Evolutionary conservation across 2,888 invertebrate species (phyloP).

Genomic region (Dione juno): DNA sequence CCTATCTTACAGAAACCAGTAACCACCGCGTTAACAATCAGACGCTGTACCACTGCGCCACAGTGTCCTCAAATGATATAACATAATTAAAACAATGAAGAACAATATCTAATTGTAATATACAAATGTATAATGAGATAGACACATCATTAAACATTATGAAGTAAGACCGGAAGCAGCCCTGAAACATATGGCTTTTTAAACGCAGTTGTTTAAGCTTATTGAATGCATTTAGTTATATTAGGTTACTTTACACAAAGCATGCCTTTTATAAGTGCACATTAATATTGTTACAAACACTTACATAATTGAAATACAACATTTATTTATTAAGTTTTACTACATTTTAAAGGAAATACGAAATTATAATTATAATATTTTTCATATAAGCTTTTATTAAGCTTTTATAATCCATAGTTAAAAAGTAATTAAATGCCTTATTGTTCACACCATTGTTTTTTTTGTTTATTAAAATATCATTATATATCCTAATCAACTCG

Average conservation of each 20-base stretch:
- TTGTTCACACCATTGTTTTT: not conserved
- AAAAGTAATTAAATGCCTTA: slow-evolving; percentile 26
- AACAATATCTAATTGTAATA: not conserved
- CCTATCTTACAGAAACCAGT: too few relatives aligned
- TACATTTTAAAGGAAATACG: not conserved
- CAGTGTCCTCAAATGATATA: not conserved
- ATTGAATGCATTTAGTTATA: slow-evolving; percentile 54
- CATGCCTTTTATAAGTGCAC: slow-evolving; percentile 41
- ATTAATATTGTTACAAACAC: slow-evolving; percentile 12
- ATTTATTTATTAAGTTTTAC: not conserved
- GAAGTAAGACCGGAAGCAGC: slow-evolving; percentile 31
- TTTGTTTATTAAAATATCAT: slow-evolving; percentile 26
- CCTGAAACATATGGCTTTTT: slow-evolving; percentile 71
- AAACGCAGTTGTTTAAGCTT: slow-evolving; percentile 60
- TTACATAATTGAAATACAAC: slow-evolving; percentile 12
- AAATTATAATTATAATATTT: slow-evolving; percentile 2
- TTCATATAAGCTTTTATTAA: not conserved
- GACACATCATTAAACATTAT: slow-evolving; percentile 15
- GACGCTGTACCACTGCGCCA: too few relatives aligned
- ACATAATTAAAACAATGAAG: not conserved
- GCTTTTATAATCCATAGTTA: not conserved
- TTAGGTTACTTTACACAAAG: slow-evolving; percentile 63
- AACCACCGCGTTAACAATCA: too few relatives aligned
- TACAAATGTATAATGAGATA: not conserved
- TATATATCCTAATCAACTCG: slow-evolving; percentile 35